A percentile compares a stretch with the other conserved stretches of the same genome.
phyloP scores from a whole-genome alignment of 2,888 invertebrate species.

The Leptinotarsa juncta region DNA sequence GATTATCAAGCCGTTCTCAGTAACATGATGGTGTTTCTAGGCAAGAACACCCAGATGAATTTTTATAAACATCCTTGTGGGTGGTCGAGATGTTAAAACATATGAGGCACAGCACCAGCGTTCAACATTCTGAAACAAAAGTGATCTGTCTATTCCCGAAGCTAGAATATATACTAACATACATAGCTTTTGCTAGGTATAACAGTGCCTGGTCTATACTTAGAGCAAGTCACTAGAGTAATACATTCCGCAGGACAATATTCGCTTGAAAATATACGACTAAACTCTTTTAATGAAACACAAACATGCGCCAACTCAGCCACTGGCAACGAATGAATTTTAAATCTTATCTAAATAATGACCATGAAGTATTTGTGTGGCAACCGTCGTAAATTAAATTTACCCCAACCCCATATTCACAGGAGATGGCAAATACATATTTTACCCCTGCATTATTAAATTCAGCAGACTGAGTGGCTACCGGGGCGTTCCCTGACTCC shows the following conservation, averaged over 20 bases:
- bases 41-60: no score
- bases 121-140: no score
- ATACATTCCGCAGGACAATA: not conserved
- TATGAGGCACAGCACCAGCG: no score
- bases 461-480: constrained; percentile 44
- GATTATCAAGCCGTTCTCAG: no score
- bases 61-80: no score
- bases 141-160: no score
- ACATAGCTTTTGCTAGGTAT: no score
- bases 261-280: not conserved
- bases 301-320: not conserved
- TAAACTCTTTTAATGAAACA: not conserved
- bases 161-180: no score
- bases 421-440: constrained; percentile 18
- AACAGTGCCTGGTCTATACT: not conserved
- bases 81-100: no score
- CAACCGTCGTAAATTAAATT: constrained; percentile 9
- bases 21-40: no score
- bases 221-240: not conserved
- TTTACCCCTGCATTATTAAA: constrained; percentile 34
- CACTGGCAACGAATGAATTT: not conserved
- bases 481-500: constrained; percentile 45
- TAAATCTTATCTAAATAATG: constrained; percentile 2
- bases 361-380: not conserved
- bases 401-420: not conserved